Base-by-base conservation (phyloP, 2,888 invertebrate species). In the Melinaea menophilus region DNA sequence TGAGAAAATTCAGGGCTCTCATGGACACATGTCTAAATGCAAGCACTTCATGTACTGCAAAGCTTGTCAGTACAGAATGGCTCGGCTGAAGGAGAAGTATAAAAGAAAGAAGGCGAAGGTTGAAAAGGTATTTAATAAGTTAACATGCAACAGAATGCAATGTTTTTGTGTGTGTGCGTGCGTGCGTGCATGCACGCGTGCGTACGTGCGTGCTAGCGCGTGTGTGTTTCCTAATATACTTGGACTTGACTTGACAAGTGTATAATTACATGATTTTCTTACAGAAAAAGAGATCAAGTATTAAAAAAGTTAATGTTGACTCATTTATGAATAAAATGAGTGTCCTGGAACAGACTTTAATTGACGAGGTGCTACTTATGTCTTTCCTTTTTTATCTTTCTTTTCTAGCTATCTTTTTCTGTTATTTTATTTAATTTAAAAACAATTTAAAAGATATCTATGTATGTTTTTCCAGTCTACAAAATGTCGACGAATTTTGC, bases 321-420 rank as follows among this genome's bases (percentile, higher is more conserved):
- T 70, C 54, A 22, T 66, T 86, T 5, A 73, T 86, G 79, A 84
- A 76, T 74, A 81, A 83, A 65, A 75, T 88, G 22, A 72, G 71
- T 64, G 66, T 73, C 33, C 69, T 84, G 75, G 89, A 89, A 73
- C 74, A 76, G 66, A 75, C 60, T 66, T 79, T 88, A 58, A 77
- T 88, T 55, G 78, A 87, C 48, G 88, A 89, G 88, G 90, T 89
- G 75, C 41, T 41, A 9, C 7, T 9, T 41, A 5, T 41, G 5
- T 0, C 1, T 7, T 9, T 9, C 2, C 7, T 41, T 41, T 37
- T 37, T 37, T 37, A 5, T 37, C 37, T 41, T 9, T 41, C 3
- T 5, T 9, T 41, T 41, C 11, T 41, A 11, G 7, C 9, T 9
- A 5, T 9, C 11, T 0, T 41, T 9, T 9, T 41, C 11, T 41